Percentiles rank a stretch among this genome's conserved stretches.
Conservation (phyloP, 2,797 vertebrate species). For the Sebastiscus tertius region DNA sequence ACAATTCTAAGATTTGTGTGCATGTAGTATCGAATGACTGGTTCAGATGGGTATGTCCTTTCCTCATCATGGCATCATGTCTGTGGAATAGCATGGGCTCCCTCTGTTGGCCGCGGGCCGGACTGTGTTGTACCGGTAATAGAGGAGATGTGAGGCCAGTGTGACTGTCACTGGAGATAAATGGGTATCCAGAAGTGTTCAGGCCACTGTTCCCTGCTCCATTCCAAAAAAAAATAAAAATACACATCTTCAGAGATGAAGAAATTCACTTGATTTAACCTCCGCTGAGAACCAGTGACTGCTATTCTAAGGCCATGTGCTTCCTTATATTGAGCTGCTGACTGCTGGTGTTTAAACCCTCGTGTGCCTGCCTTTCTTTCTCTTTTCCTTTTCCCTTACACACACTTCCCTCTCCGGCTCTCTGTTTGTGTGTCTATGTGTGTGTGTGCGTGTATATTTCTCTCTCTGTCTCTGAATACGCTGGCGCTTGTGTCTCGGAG, state of each 20-base stretch:
- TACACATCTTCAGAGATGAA: conserved; percentile 56
- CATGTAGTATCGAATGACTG: background rate
- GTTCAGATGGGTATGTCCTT: background rate
- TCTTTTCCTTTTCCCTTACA: conserved; percentile 29
- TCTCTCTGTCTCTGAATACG: conserved; percentile 57
- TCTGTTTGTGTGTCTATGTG: conserved; percentile 29
- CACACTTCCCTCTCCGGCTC: conserved; percentile 23
- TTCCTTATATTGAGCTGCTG: conserved; percentile 54
- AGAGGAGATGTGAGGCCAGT: conserved; percentile 6
- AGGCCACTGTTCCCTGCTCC: conserved; percentile 23
- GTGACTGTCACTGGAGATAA: conserved; percentile 62
- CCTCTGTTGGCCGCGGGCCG: conserved; percentile 77
- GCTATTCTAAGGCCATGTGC: conserved; percentile 44
- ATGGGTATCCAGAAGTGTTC: conserved; percentile 50
- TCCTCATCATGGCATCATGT: background rate
- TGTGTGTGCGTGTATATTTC: conserved; percentile 38
- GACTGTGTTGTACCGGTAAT: background rate
- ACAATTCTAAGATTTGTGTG: background rate
- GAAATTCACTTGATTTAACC: conserved; percentile 68
- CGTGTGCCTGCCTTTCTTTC: conserved; percentile 45
- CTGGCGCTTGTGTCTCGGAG: conserved; percentile 72
- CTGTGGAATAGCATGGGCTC: conserved; percentile 76
- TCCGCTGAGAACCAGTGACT: conserved; percentile 50
- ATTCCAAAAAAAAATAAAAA: conserved; percentile 1
- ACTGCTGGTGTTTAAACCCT: conserved; percentile 48